A percentile compares a stretch with the other conserved stretches of the same genome.
phyloP scores from a whole-genome alignment of 2,797 vertebrate species.

The Chelonia mydas region DNA sequence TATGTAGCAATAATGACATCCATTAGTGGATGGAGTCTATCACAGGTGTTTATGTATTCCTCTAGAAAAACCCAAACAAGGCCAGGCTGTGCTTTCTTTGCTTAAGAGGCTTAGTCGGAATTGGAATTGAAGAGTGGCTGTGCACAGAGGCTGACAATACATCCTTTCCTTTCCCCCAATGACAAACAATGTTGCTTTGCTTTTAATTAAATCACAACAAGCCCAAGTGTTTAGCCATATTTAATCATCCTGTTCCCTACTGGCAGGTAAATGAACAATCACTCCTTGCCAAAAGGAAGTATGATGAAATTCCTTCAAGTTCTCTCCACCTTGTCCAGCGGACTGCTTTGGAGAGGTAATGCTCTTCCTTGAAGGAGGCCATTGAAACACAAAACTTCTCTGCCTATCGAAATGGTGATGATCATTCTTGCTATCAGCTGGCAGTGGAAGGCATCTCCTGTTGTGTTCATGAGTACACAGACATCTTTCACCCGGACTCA shows the following conservation, averaged over 20 bases:
- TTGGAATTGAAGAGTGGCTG: background rate
- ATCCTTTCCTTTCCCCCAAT: background rate
- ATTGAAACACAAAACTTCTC: slow-evolving; percentile 25
- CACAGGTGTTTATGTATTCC: slow-evolving; percentile 7
- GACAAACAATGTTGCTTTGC: background rate
- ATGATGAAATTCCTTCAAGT: background rate
- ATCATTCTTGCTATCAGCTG: background rate
- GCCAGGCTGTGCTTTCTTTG: slow-evolving; percentile 27
- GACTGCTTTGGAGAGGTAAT: slow-evolving; percentile 6
- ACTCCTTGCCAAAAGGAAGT: slow-evolving; percentile 42
- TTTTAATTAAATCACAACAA: slow-evolving; percentile 54
- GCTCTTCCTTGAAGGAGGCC: slow-evolving; percentile 10
- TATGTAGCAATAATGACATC: background rate
- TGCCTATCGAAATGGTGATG: background rate
- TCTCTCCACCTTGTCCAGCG: background rate
- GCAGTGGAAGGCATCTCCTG: background rate
- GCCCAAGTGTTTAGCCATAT: slow-evolving; percentile 11
- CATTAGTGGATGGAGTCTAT: background rate
- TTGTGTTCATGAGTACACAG: background rate
- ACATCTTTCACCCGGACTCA: background rate
- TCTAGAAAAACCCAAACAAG: slow-evolving; percentile 38
- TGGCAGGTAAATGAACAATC: slow-evolving; percentile 34
- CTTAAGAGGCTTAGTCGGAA: slow-evolving; percentile 45
- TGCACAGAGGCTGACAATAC: background rate
- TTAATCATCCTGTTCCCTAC: background rate